phyloP scores from a whole-genome alignment of 2,797 vertebrate genomes.

The Epinephelus coioides region DNA sequence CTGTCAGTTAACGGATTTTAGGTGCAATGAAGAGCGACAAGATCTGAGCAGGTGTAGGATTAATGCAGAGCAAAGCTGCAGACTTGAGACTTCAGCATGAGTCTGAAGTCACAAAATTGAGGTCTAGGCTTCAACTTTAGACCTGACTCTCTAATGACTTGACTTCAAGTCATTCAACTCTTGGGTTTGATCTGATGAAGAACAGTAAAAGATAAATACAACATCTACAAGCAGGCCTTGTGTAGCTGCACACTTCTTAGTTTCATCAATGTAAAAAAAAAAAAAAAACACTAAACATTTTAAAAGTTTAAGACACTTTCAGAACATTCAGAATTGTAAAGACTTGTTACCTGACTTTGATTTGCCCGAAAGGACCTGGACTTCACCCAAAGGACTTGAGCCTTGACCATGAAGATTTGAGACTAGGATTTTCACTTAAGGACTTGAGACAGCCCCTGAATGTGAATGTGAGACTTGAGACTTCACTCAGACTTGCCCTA shows the following conservation, averaged over 20 bases:
- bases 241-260: no score
- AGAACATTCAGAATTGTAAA: no score
- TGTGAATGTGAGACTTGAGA: not conserved
- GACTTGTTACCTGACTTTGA: no score
- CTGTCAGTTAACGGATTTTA: conserved; percentile 13
- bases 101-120: not conserved
- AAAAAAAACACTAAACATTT: no score
- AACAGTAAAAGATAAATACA: no score
- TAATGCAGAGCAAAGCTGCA: not conserved
- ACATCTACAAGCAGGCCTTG: no score
- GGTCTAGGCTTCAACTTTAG: not conserved
- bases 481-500: not conserved
- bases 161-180: not conserved
- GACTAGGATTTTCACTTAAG: not conserved
- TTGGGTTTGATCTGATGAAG: not conserved
- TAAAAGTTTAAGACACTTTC: no score
- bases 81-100: not conserved
- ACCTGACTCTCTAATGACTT: not conserved
- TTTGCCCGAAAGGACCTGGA: not conserved
- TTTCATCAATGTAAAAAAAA: no score
- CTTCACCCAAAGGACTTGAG: not conserved
- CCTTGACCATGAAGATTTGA: no score
- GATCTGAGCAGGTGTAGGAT: not conserved
- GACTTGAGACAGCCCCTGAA: not conserved
- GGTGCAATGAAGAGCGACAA: not conserved